Conservation (phyloP, 2,113 vertebrate species). For the Falco punctatus region DNA sequence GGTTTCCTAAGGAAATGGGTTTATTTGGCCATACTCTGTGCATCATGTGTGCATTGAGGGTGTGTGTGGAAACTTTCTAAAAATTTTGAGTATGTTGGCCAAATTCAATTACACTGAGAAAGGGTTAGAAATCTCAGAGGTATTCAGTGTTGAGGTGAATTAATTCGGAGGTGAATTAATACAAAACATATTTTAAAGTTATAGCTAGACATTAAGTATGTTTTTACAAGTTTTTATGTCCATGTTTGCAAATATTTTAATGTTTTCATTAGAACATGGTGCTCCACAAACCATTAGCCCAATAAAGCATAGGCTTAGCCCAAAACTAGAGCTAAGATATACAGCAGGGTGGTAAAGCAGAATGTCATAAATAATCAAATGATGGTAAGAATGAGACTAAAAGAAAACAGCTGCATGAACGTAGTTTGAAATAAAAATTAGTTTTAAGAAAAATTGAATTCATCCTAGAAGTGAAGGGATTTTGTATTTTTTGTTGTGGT, state of each 20-base stretch:
- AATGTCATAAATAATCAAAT: not conserved
- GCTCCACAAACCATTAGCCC: not conserved
- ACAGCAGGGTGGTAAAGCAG: not conserved
- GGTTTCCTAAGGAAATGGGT: not conserved
- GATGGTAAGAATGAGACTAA: not conserved
- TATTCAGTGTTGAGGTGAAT: not conserved
- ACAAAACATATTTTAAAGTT: not conserved
- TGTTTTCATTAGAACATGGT: not conserved
- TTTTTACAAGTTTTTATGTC: not conserved
- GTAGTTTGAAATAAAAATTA: not conserved
- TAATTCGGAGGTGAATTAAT: not conserved
- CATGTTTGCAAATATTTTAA: not conserved
- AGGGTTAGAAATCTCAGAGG: not conserved
- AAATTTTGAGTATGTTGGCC: not conserved
- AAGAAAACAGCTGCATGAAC: not conserved
- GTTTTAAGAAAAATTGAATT: not conserved
- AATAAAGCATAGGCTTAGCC: not conserved
- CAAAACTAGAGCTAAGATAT: not conserved
- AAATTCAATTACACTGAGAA: not conserved
- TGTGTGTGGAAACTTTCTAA: not conserved
- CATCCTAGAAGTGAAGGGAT: not conserved
- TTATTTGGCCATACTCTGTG: not conserved
- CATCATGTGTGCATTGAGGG: rapidly evolving
- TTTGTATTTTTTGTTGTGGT: not conserved
- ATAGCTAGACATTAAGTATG: not conserved